phyloP scores from a whole-genome alignment of 1,140 invertebrate species.

The Ridgeia piscesae region DNA sequence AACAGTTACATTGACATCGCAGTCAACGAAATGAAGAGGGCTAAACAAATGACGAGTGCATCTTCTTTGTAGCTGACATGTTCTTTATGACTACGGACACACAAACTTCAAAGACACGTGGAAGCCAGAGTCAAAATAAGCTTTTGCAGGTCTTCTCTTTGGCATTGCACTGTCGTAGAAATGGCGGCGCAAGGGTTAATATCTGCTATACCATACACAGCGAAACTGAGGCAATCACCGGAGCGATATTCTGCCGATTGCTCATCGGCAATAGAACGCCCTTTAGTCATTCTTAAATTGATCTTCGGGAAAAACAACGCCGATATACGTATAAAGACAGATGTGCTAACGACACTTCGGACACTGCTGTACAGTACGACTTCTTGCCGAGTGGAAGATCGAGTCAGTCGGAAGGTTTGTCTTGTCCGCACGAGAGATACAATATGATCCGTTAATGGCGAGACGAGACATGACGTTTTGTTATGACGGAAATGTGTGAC shows the following conservation, averaged over 20 bases:
- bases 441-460: neutral
- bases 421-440: neutral
- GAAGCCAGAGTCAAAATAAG: neutral
- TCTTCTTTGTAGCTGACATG: neutral
- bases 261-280: neutral
- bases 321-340: neutral
- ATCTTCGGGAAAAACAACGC: neutral
- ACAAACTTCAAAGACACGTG: neutral
- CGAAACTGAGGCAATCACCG: neutral
- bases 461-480: neutral
- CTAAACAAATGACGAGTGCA: neutral
- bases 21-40: neutral
- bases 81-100: neutral
- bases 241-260: neutral
- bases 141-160: neutral
- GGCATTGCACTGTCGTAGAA: neutral
- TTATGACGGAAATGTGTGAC: neutral
- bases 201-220: neutral
- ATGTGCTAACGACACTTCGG: neutral
- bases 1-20: neutral
- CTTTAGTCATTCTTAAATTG: conserved; percentile 6
- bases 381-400: neutral
- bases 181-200: neutral
- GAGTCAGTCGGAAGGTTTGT: neutral
- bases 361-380: neutral